phyloP scores from a whole-genome alignment of 2,888 invertebrate genomes.

The Nudaria mundana region DNA sequence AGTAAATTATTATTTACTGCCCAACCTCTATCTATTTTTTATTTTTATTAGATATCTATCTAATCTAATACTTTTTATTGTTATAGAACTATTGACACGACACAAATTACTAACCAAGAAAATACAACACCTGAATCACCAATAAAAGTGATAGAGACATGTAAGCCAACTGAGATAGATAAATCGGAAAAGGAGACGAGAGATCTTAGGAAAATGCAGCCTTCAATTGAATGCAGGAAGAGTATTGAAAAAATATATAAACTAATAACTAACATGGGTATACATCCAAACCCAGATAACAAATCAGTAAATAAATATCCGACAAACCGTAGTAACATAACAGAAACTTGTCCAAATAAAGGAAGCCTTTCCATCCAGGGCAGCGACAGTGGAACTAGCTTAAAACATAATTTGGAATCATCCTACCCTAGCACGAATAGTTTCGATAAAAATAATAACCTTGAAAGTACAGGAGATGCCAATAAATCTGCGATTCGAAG shows the following conservation, averaged over 20 bases:
- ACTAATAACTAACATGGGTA: conserved; percentile 55
- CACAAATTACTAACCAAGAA: conserved; percentile 4
- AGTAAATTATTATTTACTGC: no score
- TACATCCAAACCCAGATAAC: conserved; percentile 28
- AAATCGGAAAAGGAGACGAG: conserved; percentile 13
- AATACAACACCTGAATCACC: conserved; percentile 8
- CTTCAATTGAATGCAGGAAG: conserved; percentile 55
- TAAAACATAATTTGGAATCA: conserved; percentile 52
- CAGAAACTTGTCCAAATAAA: conserved; percentile 18
- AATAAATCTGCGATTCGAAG: conserved; percentile 27
- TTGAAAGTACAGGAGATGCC: conserved; percentile 1
- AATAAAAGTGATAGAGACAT: conserved; percentile 29
- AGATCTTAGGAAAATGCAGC: conserved; percentile 31
- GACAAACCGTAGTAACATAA: conserved; percentile 12
- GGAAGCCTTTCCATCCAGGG: conserved; percentile 38
- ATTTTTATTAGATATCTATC: no score
- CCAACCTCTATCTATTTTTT: no score
- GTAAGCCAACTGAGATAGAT: conserved; percentile 24
- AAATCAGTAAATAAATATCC: conserved; percentile 27
- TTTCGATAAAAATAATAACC: conserved; percentile 39
- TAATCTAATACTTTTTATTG: no score
- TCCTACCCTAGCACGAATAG: conserved; percentile 52
- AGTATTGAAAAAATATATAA: conserved; percentile 68
- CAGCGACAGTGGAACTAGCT: conserved; percentile 61
- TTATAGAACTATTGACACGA: no score